phyloP scores from a whole-genome alignment of 2,113 vertebrate genomes.

The Hippocampus barbouri region DNA sequence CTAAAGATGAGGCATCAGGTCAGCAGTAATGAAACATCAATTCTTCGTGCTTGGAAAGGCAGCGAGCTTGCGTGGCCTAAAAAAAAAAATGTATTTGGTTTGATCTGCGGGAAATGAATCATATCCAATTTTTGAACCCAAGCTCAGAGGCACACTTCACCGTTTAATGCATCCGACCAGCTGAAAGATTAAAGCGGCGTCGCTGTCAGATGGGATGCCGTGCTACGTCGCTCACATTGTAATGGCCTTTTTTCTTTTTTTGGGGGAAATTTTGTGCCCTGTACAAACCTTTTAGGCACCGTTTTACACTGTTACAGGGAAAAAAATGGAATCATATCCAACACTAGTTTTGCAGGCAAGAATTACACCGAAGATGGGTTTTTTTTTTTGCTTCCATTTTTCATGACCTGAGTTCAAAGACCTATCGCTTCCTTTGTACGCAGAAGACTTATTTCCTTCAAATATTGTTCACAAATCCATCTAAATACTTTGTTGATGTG shows the following conservation, averaged over 20 bases:
- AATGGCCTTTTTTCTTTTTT: neutral
- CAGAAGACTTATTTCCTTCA: too few species aligned
- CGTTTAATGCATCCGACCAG: neutral
- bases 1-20: slow-evolving; percentile 7
- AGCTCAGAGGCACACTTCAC: neutral
- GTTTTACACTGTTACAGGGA: neutral
- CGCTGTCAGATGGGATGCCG: neutral
- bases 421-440: neutral
- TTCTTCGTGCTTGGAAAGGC: neutral
- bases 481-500: neutral
- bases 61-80: neutral
- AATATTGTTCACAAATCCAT: too few species aligned
- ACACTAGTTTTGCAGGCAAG: neutral
- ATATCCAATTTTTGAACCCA: neutral
- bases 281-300: neutral
- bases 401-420: neutral
- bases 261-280: neutral
- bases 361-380: neutral
- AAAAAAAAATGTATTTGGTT: neutral
- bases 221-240: neutral
- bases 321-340: neutral
- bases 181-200: neutral
- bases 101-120: neutral
- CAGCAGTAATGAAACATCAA: slow-evolving; percentile 15
- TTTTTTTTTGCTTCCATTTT: too few species aligned